phyloP scores from a whole-genome alignment of 2,888 invertebrate genomes.

The Stenichneumon culpator region DNA sequence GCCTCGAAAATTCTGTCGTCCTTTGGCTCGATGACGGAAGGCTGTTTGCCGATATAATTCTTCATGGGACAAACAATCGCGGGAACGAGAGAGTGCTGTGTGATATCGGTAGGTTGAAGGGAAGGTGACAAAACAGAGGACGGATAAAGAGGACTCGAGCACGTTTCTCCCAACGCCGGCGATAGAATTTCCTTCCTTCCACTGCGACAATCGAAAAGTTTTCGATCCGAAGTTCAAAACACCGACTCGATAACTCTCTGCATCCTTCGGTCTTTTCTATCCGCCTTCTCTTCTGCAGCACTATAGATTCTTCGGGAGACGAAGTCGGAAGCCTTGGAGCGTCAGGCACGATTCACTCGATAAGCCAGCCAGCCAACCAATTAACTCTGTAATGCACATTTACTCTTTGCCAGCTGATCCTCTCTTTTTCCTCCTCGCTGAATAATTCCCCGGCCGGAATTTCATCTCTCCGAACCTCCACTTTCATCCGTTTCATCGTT shows the following conservation, averaged over 20 bases:
- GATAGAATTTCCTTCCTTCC: conserved; percentile 20
- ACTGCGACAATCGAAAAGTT: conserved; percentile 31
- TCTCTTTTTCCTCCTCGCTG: not conserved
- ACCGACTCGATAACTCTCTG: conserved; percentile 1
- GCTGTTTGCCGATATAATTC: conserved; percentile 23
- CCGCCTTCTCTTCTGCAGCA: not conserved
- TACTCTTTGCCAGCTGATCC: not conserved
- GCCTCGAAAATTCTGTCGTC: not conserved
- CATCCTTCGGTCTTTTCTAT: not conserved
- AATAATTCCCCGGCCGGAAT: conserved; percentile 37
- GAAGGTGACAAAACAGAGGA: not conserved
- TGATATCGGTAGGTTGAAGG: not conserved
- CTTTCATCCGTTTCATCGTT: not conserved
- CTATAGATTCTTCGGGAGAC: not conserved
- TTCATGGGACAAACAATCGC: conserved; percentile 15
- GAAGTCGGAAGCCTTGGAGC: conserved; percentile 4
- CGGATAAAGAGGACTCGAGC: not conserved
- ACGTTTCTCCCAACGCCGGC: not conserved
- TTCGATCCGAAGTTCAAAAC: conserved; percentile 44
- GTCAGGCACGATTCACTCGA: conserved; percentile 41
- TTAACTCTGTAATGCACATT: conserved; percentile 45
- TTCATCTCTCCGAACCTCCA: not conserved
- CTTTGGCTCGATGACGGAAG: not conserved
- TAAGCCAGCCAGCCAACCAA: conserved; percentile 52
- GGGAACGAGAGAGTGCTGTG: too few species aligned